Percentiles rank a stretch among this genome's conserved stretches.
phyloP scores from a whole-genome alignment of 2,888 invertebrate species.

The Emmelina monodactyla region DNA sequence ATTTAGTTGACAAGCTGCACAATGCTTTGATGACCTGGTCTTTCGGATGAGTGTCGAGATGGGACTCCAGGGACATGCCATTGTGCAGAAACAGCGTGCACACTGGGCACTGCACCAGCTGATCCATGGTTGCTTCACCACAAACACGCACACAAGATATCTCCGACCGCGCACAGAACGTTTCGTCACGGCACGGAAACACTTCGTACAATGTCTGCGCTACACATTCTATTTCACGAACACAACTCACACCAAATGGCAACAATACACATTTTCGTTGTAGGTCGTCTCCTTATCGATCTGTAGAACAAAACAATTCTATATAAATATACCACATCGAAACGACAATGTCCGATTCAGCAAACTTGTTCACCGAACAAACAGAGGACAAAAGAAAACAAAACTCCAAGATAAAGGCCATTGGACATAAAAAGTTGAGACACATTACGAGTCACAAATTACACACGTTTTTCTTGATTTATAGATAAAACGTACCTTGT shows the following conservation, averaged over 20 bases:
- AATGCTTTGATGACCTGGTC: slow-evolving; percentile 87
- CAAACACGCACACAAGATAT: too few relatives aligned
- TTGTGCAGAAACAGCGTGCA: slow-evolving; percentile 84
- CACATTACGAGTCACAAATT: slow-evolving; percentile 28
- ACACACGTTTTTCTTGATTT: slow-evolving; percentile 20
- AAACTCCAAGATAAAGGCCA: slow-evolving; percentile 63
- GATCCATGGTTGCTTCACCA: slow-evolving; percentile 38
- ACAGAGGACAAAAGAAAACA: slow-evolving; percentile 63
- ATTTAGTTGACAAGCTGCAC: slow-evolving; percentile 52
- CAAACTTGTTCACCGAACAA: slow-evolving; percentile 46
- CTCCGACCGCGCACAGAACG: slow-evolving; percentile 17
- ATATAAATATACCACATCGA: slow-evolving; percentile 37
- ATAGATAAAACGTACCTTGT: slow-evolving; percentile 13
- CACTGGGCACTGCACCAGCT: slow-evolving; percentile 76
- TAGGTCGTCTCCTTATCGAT: slow-evolving; percentile 54
- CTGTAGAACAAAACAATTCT: slow-evolving; percentile 51
- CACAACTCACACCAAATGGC: slow-evolving; percentile 13
- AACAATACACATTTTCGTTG: slow-evolving; percentile 50
- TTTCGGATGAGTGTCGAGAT: slow-evolving; percentile 86
- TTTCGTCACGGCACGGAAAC: slow-evolving; percentile 32
- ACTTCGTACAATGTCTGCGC: slow-evolving; percentile 42
- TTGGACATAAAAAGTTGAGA: slow-evolving; percentile 60
- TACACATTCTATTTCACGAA: neutral
- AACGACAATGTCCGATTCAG: slow-evolving; percentile 32
- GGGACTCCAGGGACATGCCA: slow-evolving; percentile 82